phyloP scores from a whole-genome alignment of 2,113 vertebrate genomes.

The Caranx ignobilis region DNA sequence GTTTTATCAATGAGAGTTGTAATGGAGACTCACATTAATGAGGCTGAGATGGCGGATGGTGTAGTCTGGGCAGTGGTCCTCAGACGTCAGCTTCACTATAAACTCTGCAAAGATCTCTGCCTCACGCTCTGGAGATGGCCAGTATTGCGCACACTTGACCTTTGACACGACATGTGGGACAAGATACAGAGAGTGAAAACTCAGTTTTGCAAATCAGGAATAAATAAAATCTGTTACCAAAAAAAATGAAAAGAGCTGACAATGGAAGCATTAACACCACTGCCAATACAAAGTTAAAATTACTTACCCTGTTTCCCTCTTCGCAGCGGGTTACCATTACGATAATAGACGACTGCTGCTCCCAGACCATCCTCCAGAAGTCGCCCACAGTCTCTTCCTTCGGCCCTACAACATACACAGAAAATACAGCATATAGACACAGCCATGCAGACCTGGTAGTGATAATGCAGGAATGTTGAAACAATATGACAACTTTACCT shows the following conservation, averaged over 20 bases:
- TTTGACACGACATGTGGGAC: conserved; percentile 60
- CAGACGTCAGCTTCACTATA: conserved; percentile 86
- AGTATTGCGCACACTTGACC: conserved; percentile 97
- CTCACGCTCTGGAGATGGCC: conserved; percentile 87
- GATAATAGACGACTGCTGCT: conserved; percentile 95
- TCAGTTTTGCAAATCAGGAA: too few species aligned
- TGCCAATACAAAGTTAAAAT: not conserved
- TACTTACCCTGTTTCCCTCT: conserved; percentile 92
- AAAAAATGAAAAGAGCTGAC: not conserved
- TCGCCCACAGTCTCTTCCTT: conserved; percentile 94
- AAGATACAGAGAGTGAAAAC: not conserved
- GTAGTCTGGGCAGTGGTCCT: conserved; percentile 92
- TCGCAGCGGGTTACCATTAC: conserved; percentile 99
- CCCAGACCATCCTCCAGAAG: conserved; percentile 99
- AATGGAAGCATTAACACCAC: not conserved
- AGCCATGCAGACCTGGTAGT: not conserved
- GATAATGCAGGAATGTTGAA: not conserved
- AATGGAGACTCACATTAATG: conserved; percentile 85
- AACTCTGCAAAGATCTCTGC: conserved; percentile 88
- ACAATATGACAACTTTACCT: conserved; percentile 81
- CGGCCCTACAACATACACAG: conserved; percentile 84
- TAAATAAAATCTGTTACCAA: not conserved
- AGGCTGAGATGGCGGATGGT: conserved; percentile 90
- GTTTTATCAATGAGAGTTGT: not conserved
- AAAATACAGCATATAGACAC: not conserved